phyloP scores from a whole-genome alignment of 2,888 invertebrate genomes.

The Trachelus tabidus region DNA sequence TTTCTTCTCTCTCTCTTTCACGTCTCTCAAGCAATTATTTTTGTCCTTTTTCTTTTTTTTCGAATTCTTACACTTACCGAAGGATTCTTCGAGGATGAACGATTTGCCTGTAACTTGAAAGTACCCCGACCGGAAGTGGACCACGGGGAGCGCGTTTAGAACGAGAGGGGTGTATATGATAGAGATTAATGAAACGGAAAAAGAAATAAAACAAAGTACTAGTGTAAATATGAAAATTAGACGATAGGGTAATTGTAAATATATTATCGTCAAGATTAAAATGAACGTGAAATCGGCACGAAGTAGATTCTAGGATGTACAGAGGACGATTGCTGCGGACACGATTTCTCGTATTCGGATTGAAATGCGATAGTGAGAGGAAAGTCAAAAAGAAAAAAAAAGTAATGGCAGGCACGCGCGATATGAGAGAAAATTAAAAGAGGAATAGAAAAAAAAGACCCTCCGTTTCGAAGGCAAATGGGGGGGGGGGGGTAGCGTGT shows the following conservation, averaged over 20 bases:
- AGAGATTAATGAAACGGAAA: conserved; percentile 8
- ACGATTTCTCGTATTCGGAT: not conserved
- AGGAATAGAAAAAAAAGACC: too few relatives aligned
- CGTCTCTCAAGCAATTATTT: too few relatives aligned
- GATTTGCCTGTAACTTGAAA: not conserved
- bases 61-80: too few relatives aligned
- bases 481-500: too few relatives aligned
- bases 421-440: too few relatives aligned
- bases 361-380: too few relatives aligned
- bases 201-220: conserved; percentile 11
- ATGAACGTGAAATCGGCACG: conserved; percentile 8
- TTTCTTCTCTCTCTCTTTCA: not conserved
- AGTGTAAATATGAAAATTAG: conserved; percentile 38
- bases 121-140: not conserved
- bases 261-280: conserved; percentile 13
- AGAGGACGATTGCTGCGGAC: conserved; percentile 11
- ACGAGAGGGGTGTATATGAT: conserved; percentile 33
- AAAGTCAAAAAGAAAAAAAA: too few relatives aligned
- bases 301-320: conserved; percentile 39
- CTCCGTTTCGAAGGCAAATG: too few relatives aligned
- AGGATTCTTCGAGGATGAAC: not conserved
- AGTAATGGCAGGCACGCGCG: too few relatives aligned
- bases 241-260: conserved; percentile 19
- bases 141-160: not conserved
- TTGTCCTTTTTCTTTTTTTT: too few relatives aligned